A percentile compares a stretch with the other conserved stretches of the same genome.
phyloP scores from a whole-genome alignment of 2,797 vertebrate genomes.

The Salmo trutta region DNA sequence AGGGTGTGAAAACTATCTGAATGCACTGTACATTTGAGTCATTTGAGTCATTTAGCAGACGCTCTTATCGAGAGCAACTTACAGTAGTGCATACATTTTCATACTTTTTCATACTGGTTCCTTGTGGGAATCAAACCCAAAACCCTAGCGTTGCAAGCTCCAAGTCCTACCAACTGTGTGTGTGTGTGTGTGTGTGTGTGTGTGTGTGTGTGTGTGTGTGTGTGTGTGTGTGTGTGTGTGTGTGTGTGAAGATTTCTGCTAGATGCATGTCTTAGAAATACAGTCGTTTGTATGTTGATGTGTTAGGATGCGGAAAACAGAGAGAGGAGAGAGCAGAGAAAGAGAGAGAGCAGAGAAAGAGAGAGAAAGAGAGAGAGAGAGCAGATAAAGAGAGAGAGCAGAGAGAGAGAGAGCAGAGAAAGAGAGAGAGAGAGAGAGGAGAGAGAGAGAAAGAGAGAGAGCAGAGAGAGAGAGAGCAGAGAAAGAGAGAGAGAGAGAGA shows the following conservation, averaged over 20 bases:
- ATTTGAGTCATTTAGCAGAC: no score
- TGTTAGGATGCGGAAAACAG: conserved; percentile 14
- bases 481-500: background rate
- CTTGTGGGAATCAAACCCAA: no score
- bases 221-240: conserved; percentile 2
- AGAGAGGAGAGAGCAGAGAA: background rate
- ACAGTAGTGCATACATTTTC: no score
- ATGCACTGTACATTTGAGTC: no score
- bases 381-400: no score
- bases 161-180: no score
- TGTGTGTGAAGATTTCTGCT: background rate
- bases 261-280: background rate
- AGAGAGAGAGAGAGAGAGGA: background rate
- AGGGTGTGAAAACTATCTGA: no score
- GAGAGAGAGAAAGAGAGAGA: no score
- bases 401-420: background rate
- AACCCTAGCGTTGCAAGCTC: no score
- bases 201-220: background rate
- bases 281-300: conserved; percentile 12
- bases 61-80: no score
- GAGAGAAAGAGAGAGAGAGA: no score
- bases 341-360: background rate
- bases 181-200: background rate
- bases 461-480: background rate
- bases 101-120: no score